Base-by-base conservation (phyloP, 1,140 invertebrate species). In the Pectinophora gossypiella region DNA sequence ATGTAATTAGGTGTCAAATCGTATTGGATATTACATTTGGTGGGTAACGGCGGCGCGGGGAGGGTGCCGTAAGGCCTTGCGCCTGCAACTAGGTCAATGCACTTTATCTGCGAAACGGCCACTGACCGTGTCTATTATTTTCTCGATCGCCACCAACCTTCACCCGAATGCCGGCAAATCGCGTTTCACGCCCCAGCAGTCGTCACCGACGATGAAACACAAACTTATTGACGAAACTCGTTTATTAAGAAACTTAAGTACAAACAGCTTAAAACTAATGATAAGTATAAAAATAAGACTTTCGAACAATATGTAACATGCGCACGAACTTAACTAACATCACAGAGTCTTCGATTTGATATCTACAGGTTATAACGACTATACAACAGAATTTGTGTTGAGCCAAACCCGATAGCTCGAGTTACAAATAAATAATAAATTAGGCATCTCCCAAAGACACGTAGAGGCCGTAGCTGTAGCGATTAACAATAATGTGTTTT, bases 231-330 rank as follows among this genome's bases (percentile, higher is more conserved):
- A 76, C 68, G 72, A 80, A 82, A 82, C 61, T 44, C 48, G 48
- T 85, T 85, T 85, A 85, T 85, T 85, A 76, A 65, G 79, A 84
- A 84, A 85, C 73, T 74, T 78, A 83, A 62, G 56, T 73, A 83
- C 74, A 81, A 66, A 66, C 67, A 51, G 53, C 72, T 71, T 74
- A 76, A 19, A 59, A 48, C 66, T 84, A 15, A 40, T 16, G 7
- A 40, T 40, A 78, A 71, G 59, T 81, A 78, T 71, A 82, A 85
- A 81, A 81, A 72, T 77, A 74, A 75, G 61, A 70, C 61, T 64
- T 55, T 64, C 19, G 27, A 20, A 43, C 48, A 55, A 47, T 53
- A 58, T 58, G 43, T 53, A 52, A 51, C 56, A 58, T 56, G 54
- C 46, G 47, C 63, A 56, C 51, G 56, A 51, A 64, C 54, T 57